These are phyloP conservation scores for Limanda limanda DNA, from an alignment of 2,113 vertebrate species.

Conservation along the genomic window DNA sequence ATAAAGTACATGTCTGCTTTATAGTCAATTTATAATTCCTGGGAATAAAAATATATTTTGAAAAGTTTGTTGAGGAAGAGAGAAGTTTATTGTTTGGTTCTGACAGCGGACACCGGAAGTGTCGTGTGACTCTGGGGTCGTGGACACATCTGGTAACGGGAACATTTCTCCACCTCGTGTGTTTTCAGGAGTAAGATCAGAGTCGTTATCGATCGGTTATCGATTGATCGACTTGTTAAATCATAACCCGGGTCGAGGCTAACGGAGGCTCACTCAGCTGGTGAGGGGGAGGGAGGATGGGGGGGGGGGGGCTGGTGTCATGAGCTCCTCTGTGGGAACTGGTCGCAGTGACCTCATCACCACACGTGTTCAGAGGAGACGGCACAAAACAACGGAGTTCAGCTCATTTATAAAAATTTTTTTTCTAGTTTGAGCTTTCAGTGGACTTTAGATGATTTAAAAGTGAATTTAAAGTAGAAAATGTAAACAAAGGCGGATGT, in stretches of 20 bases:
- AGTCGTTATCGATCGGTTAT: no score
- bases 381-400: background rate
- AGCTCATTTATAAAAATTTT: background rate
- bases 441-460: background rate
- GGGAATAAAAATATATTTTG: conserved; percentile 52
- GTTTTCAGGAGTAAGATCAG: accelerated
- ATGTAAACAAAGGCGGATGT: no score
- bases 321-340: background rate
- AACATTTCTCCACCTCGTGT: background rate
- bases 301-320: background rate
- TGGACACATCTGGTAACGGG: conserved; percentile 45
- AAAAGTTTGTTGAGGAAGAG: background rate
- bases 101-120: conserved; percentile 46
- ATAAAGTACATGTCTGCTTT: no score
- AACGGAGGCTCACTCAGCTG: background rate
- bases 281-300: background rate
- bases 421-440: background rate
- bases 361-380: background rate
- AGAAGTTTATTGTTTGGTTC: background rate
- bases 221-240: no score
- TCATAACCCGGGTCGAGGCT: background rate
- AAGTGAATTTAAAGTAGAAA: no score
- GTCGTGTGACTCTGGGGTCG: conserved; percentile 51
- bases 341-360: background rate
- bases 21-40: no score